Conservation (phyloP, 1,140 invertebrate genomes). For the Camponotus pennsylvanicus region DNA sequence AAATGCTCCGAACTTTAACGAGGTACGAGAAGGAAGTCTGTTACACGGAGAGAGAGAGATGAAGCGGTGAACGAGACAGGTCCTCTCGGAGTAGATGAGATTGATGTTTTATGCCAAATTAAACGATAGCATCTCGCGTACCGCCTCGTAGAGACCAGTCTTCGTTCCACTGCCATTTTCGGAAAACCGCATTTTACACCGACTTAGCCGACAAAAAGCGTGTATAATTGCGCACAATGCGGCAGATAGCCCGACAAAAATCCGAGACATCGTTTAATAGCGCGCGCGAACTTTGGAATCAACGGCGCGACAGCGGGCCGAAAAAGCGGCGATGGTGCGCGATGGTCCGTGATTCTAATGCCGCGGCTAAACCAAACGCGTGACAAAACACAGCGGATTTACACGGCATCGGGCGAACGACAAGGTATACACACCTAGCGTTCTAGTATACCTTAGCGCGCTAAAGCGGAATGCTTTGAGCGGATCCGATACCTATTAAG, state of each 20-base stretch:
- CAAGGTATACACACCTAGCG: neutral
- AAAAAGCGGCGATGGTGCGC: conserved; percentile 41
- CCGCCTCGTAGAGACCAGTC: conserved; percentile 72
- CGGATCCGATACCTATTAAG: conserved; percentile 70
- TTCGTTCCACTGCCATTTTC: conserved; percentile 79
- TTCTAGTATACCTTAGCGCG: neutral
- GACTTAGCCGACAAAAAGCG: conserved; percentile 56
- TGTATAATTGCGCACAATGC: conserved; percentile 74
- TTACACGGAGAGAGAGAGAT: conserved; percentile 4
- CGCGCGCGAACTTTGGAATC: conserved; percentile 50
- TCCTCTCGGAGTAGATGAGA: conserved; percentile 23
- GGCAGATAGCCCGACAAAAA: conserved; percentile 72
- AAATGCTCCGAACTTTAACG: neutral
- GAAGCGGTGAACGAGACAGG: conserved; percentile 27
- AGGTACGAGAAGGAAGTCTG: neutral
- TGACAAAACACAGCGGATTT: conserved; percentile 70
- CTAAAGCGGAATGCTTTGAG: conserved; percentile 74
- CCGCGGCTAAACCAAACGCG: conserved; percentile 47
- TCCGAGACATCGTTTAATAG: conserved; percentile 74
- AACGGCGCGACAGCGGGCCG: conserved; percentile 40
- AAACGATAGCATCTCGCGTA: conserved; percentile 71
- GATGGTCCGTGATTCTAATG: conserved; percentile 58
- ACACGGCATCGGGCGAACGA: conserved; percentile 24
- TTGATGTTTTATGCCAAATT: conserved; percentile 76
- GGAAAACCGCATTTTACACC: conserved; percentile 79